Evolutionary conservation across 2,113 vertebrate species (phyloP), one percentile per base, ranked within the genome.

Genomic region (Coracopsis vasa): DNA sequence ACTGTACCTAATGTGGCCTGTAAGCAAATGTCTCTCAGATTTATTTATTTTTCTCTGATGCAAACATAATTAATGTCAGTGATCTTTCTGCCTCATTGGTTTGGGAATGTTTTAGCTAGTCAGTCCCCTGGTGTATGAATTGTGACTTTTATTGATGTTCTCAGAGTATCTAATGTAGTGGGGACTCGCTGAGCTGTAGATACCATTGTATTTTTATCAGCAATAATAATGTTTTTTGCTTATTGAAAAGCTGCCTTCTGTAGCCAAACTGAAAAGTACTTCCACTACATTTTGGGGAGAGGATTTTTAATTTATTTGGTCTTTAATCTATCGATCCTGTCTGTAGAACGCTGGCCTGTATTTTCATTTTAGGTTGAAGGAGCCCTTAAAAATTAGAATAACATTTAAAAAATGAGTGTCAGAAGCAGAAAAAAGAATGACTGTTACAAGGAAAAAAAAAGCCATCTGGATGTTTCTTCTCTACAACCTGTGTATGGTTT

Each of bases 401-500:
- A 33, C 1, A 0, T 29, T 86, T 60, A 20, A 41, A 53, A 92
- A 44, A 33, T 14, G 19, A 64, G 39, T 69, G 53, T 78, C 50
- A 72, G 33, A 75, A 93, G 44, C 44, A 47, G n/a, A 25, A 37
- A 24, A 44, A 74, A 54, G 11, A 64, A 64, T 18, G 7, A 60
- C 13, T 62, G 21, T n/a, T 28, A 17, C 37, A 1, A 25, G 58
- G 60, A 90, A 39, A 6, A 70, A 79, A 33, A 53, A 58, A 35
- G 21, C 80, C 89, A 95, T 95, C 77, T 92, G 90, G 88, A 39
- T 80, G 47, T 35, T 94, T 83, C 51, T 91, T 44, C 33, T 41
- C 16, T n/a, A 10, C 91, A 86, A 91, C 90, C 90, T 93, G 86
- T 13, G 61, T 67, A 27, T 2, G 4, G 48, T 66, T 91, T 71